A percentile compares a stretch with the other conserved stretches of the same genome.
Evolutionary conservation across 2,797 vertebrate genomes (phyloP).

Genomic region (Mastacembelus armatus): DNA sequence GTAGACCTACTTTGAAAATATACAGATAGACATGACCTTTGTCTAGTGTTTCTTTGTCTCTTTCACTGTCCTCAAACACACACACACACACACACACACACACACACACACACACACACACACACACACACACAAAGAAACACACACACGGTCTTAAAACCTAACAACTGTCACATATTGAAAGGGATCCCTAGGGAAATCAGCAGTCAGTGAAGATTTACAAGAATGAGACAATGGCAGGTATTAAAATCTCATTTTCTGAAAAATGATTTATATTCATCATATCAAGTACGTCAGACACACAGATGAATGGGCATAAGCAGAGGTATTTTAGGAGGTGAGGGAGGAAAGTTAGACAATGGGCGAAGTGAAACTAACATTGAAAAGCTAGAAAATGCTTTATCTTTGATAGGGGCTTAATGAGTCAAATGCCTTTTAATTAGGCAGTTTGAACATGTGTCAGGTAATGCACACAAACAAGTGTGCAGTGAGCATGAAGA

Average conservation of each 20-base stretch:
- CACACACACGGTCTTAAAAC: constrained; percentile 28
- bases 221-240: constrained; percentile 60
- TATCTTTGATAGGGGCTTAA: constrained; percentile 44
- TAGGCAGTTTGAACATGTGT: constrained; percentile 60
- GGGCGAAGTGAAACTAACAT: constrained; percentile 5
- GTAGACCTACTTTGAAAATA: too few relatives aligned
- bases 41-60: background rate
- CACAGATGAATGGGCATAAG: constrained; percentile 60
- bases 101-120: too few relatives aligned
- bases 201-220: constrained; percentile 62
- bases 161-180: constrained; percentile 37
- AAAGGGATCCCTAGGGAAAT: constrained; percentile 64
- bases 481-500: constrained; percentile 69
- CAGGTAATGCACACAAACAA: constrained; percentile 50
- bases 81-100: constrained; percentile 16
- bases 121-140: constrained; percentile 12
- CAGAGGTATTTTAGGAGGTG: constrained; percentile 14
- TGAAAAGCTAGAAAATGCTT: constrained; percentile 27
- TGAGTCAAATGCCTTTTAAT: constrained; percentile 68
- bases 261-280: constrained; percentile 66
- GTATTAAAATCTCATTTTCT: constrained; percentile 69
- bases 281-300: constrained; percentile 66
- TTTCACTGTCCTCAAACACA: background rate
- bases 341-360: constrained; percentile 3
- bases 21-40: too few relatives aligned